Base-by-base conservation (phyloP, 1,140 invertebrate genomes). In the Apocrypta bakeri region DNA sequence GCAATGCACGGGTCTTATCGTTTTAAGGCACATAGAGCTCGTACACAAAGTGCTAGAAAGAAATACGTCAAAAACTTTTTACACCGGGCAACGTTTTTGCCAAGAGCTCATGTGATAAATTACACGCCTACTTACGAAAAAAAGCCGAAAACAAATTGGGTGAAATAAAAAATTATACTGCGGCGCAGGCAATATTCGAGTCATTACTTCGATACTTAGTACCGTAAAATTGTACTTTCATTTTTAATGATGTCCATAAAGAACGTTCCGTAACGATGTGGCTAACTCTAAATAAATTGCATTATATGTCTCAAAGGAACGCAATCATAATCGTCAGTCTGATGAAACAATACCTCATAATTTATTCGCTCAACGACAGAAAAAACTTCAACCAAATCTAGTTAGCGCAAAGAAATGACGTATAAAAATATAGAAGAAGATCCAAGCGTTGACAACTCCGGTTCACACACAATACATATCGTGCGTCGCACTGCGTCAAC, bases 401-500 rank as follows among this genome's bases (percentile, higher is more conserved):
- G 6, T 21, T 68, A 27, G 25, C 25, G n/a, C 24, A 4, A 7
- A 17, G 25, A 7, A 17, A 27, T 8, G 63, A 64, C n/a, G 24
- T 40, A 56, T 25, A 17, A 12, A 29, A 8, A 17, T 8, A 31
- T 72, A 71, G 27, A 82, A 76, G 64, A 80, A 63, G 69, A 80
- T 33, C 21, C 17, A 29, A 64, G 42, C 63, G 63, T 82, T 76
- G 80, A 81, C 80, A 76, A 82, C 64, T 82, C 80, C 64, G 80
- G 80, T 82, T 82, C 80, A 76, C 80, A 82, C 80, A 82, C 40
- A 33, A 42, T 76, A 64, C 72, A 72, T n/a, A n/a, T 14, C 56
- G n/a, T 17, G 82, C 29, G 77, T 14, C 72, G 73, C n/a, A n/a
- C 84, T 2, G 82, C 33, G n/a, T 42, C 68, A 17, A 56, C 63